Conservation (phyloP, 2,888 invertebrate genomes). For the Crioceris asparagi region DNA sequence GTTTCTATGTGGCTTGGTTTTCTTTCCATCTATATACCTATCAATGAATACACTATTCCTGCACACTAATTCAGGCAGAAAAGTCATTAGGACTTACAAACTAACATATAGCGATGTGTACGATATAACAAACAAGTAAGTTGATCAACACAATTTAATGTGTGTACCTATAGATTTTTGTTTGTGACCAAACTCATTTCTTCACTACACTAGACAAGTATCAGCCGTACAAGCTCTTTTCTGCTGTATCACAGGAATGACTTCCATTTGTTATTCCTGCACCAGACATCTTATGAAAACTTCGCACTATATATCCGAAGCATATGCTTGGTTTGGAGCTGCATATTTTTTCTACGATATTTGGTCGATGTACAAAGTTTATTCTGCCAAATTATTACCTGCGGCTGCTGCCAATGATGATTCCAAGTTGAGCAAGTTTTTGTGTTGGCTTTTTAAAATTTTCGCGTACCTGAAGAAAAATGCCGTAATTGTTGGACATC, state of each 20-base stretch:
- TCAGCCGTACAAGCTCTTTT: slow-evolving; percentile 62
- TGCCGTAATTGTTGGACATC: slow-evolving; percentile 63
- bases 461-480: slow-evolving; percentile 42
- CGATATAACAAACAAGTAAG: slow-evolving; percentile 68
- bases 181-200: background rate
- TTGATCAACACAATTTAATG: background rate
- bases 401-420: background rate
- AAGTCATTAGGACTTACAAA: slow-evolving; percentile 51
- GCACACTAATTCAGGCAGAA: slow-evolving; percentile 48
- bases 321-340: slow-evolving; percentile 70
- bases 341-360: slow-evolving; percentile 72
- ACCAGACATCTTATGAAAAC: slow-evolving; percentile 54
- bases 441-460: background rate
- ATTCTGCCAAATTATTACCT: slow-evolving; percentile 27
- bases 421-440: background rate
- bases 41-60: slow-evolving; percentile 50
- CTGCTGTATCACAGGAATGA: slow-evolving; percentile 54
- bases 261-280: slow-evolving; percentile 59
- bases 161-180: background rate
- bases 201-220: slow-evolving; percentile 45
- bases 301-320: slow-evolving; percentile 62
- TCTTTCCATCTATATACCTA: slow-evolving; percentile 57
- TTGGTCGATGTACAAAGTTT: slow-evolving; percentile 69
- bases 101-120: slow-evolving; percentile 56
- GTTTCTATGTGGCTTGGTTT: slow-evolving; percentile 53